Percentiles rank a stretch among this genome's conserved stretches.
phyloP scores from a whole-genome alignment of 2,113 vertebrate species.

The Neotoma lepida region DNA sequence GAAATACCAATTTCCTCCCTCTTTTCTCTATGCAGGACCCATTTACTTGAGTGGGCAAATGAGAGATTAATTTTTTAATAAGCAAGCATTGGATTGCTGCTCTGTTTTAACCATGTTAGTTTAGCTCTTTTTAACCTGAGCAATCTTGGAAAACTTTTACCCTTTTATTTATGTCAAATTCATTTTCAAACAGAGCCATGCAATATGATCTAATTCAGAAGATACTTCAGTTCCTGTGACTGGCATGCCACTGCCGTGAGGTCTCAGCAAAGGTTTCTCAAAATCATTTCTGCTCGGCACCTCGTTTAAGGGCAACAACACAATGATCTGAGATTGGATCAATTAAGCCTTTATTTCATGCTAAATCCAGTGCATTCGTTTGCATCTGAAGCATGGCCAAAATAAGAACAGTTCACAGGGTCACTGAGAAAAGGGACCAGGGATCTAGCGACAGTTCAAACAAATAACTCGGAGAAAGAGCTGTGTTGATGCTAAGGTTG shows the following conservation, averaged over 20 bases:
- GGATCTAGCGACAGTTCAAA: background rate
- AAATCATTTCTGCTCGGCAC: background rate
- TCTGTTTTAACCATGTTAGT: background rate
- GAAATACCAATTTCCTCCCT: background rate
- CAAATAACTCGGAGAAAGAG: background rate
- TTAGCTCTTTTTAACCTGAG: conserved; percentile 35
- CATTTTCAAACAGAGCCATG: background rate
- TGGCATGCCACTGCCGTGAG: background rate
- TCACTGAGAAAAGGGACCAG: background rate
- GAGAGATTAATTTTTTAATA: conserved; percentile 43
- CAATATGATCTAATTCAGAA: conserved; percentile 34
- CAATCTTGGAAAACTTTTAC: conserved; percentile 9
- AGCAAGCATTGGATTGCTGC: background rate
- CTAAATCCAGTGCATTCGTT: background rate
- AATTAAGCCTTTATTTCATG: conserved; percentile 5
- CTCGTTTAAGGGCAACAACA: background rate
- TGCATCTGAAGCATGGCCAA: background rate
- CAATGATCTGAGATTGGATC: background rate
- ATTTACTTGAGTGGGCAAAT: background rate
- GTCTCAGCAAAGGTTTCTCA: background rate
- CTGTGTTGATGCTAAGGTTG: background rate
- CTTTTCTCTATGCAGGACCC: background rate
- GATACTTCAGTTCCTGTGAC: background rate
- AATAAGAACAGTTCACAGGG: background rate
- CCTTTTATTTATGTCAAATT: conserved; percentile 55